Evolutionary conservation across 2,113 vertebrate genomes (phyloP), one percentile per base, ranked within the genome.

Genomic region (Datnioides undecimradiatus): DNA sequence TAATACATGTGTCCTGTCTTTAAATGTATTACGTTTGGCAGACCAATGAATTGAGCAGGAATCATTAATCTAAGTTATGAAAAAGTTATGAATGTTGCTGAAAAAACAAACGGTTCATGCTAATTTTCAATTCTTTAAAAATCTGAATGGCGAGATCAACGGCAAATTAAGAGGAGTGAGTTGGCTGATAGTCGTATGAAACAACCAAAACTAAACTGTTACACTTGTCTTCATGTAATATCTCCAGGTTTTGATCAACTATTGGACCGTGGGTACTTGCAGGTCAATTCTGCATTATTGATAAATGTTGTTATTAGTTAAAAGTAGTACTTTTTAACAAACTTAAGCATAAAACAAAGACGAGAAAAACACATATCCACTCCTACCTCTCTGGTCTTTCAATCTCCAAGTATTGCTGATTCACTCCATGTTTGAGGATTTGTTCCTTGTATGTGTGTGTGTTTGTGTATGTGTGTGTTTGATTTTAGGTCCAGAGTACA

Each of bases 401-500:
- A 55, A 11, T 64, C 45, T 48, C 65, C 67, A 76, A 58, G 55
- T 57, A 8, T 67, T 63, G 41, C 19, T 68, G 60, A 6, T 69
- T 88, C 29, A 76, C 14, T 80, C 52, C 76, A 89, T 84, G 54
- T 57, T 87, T 34, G 6, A 74, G 9, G n/a, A 54, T 25, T 31
- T 21, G 19, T 33, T 43, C 6, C 43, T 17, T 43, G 48, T 69
- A 19, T 46, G 45, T 74, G 33, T 60, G 17, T 65, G 33, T 34
- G 19, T 73, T 27, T 54, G 69, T 69, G 36, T 85, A 59, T 69
- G 12, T 71, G 65, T 63, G 65, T 71, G 75, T 73, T 49, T 40
- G 71, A 70, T 76, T 10, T 58, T 66, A 75, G 80, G 89, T 91
- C 70, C 91, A 83, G 80, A 86, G 84, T 90, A 63, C 70, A 82